These are phyloP conservation scores for Aradus depressus DNA, from an alignment of 2,888 invertebrate species.

Conservation along the genomic window DNA sequence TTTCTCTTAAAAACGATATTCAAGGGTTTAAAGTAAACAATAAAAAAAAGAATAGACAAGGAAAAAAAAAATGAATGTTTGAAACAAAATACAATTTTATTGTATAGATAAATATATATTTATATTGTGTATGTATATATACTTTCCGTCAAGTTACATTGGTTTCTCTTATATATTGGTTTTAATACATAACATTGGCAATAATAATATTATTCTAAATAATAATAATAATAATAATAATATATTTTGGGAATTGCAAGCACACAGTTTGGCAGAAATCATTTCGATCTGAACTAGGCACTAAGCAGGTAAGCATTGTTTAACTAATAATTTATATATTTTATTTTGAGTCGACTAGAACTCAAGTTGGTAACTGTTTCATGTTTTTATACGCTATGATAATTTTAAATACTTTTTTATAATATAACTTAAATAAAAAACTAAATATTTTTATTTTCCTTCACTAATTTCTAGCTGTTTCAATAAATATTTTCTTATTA, in stretches of 20 bases:
- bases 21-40: no score
- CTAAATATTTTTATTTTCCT: neutral
- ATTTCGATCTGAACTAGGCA: slow-evolving; percentile 13
- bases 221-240: slow-evolving; percentile 9
- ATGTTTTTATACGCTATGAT: neutral
- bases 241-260: slow-evolving; percentile 13
- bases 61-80: slow-evolving; percentile 12
- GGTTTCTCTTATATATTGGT: slow-evolving; percentile 10
- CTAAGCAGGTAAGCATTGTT: slow-evolving; percentile 14
- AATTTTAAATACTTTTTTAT: neutral
- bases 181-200: slow-evolving; percentile 12
- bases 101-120: no score
- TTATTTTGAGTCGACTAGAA: slow-evolving; percentile 11
- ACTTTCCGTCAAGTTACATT: slow-evolving; percentile 19
- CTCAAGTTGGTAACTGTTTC: slow-evolving; percentile 15
- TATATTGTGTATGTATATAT: no score
- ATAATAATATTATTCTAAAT: slow-evolving; percentile 7
- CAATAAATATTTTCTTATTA: slow-evolving; percentile 17
- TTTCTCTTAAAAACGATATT: no score
- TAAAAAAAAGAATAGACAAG: no score
- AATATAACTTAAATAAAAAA: neutral
- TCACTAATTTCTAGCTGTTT: no score
- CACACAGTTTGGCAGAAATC: slow-evolving; percentile 13
- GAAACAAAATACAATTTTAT: slow-evolving; percentile 18
- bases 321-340: slow-evolving; percentile 7